Base-by-base conservation (phyloP, 2,888 invertebrate genomes). In the Allacma fusca region DNA sequence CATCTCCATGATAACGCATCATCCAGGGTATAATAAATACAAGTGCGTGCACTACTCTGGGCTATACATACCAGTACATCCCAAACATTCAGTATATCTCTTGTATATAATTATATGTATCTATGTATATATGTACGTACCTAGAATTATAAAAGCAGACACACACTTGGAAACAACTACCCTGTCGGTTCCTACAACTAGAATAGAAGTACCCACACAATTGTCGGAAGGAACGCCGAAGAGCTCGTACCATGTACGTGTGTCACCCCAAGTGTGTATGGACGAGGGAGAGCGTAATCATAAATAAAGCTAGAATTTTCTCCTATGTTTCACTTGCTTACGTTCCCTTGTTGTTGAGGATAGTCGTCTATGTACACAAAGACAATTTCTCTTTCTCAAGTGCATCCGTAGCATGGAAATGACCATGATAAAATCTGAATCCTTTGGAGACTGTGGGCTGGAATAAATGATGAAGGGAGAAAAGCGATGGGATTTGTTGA, bases 1-100 rank as follows among this genome's bases (percentile, higher is more conserved):
- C 64, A 75, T 69, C 69, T 71, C 71, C 57, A 71, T 71, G 71
- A 71, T 71, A 50, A 50, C 57, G 21, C 29, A 71, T 50, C 71
- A 57, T 71, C 71, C 26, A n/a, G n/a, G 21, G 43, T 19, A 71
- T 71, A 28, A 71, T 71, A 71, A 71, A 71, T 71, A 44, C 71
- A 57, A 0, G 24, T 4, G 44, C 12, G 40, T n/a, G 26, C 23
- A 67, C 29, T 28, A 7, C n/a, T 24, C 24, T 40, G 40, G 7
- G 40, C 13, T 9, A 40, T 40, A 13, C 13, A 40, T n/a, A n/a
- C n/a, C n/a, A 40, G 13, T 40, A 40, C 40, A 40, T 40, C 5
- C n/a, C n/a, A n/a, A n/a, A n/a, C n/a, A n/a, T n/a, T n/a, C n/a
- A n/a, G n/a, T n/a, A n/a, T n/a, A n/a, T n/a, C n/a, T n/a, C n/a